These are phyloP conservation scores for Centropyge bicolor DNA, from an alignment of 2,797 vertebrate species.

Conservation along the genomic window DNA sequence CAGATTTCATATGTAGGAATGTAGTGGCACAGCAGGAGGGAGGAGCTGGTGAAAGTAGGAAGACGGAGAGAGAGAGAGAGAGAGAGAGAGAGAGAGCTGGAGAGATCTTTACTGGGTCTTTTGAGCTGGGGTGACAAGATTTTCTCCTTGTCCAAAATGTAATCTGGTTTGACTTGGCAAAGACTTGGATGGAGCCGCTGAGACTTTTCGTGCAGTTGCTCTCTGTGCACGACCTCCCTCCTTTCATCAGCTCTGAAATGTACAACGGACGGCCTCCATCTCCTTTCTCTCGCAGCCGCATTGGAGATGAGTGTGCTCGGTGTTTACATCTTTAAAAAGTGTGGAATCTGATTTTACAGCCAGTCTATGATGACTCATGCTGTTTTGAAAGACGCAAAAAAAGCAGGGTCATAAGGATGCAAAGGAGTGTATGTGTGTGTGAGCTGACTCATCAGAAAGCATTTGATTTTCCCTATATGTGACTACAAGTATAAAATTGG, in stretches of 20 bases:
- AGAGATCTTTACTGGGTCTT: conserved; percentile 2
- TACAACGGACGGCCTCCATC: not conserved
- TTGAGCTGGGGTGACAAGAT: conserved; percentile 49
- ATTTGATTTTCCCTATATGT: not conserved
- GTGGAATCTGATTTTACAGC: not conserved
- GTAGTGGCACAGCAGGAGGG: not conserved
- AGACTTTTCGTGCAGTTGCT: conserved; percentile 3
- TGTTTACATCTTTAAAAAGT: not conserved
- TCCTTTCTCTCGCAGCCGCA: not conserved
- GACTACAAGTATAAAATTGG: not conserved
- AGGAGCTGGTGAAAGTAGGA: not conserved
- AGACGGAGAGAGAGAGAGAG: not conserved
- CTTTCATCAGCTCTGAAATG: conserved; percentile 7
- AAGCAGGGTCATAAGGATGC: not conserved
- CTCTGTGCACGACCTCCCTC: not conserved
- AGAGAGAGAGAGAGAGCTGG: not conserved
- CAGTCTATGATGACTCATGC: not conserved
- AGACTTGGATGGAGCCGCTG: conserved; percentile 6
- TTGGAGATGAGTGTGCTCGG: not conserved
- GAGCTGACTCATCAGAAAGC: not conserved
- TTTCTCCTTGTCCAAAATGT: conserved; percentile 38
- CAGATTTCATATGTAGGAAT: not conserved
- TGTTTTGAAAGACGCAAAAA: not conserved
- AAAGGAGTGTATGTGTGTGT: not conserved
- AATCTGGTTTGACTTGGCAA: conserved; percentile 51